Base-by-base conservation (phyloP, 1,140 invertebrate species). In the Archivesica marissinica region DNA sequence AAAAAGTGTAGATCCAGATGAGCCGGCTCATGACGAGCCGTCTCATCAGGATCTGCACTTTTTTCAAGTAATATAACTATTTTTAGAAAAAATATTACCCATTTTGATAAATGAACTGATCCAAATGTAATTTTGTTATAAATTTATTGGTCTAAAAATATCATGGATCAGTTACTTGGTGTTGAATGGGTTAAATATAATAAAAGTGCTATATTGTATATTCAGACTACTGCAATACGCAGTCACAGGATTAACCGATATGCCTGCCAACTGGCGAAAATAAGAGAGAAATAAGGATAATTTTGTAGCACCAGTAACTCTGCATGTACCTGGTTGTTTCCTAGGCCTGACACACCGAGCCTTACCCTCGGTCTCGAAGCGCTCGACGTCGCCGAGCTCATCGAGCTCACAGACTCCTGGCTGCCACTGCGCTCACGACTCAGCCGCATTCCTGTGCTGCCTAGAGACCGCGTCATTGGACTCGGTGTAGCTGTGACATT, bases 321-420 rank as follows among this genome's bases (percentile, higher is more conserved):
- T 92, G 92, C 91, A 93, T 92, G 91, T 93, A 93, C 93, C 93
- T 94, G 92, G 66, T 61, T 88, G 80, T 90, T 94, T 74, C 88
- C 87, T 91, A 96, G 95, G 86, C 96, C 96, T 85, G 95, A 96
- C 89, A 97, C 95, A 85, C 96, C 96, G 86, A 97, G 95, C 93
- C 96, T 96, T 95, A 96, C 95, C 95, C 96, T 93, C 89, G 90
- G 91, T 64, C 96, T 95, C 86, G 97, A 96, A 89, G 97, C 97
- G 74, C 96, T 96, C 59, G 96, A 95, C 1, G 94, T 93, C 0
- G 97, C 97, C 7, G 96, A 96, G 79, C 98, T 95, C 75, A 98
- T 97, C 15, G 95, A 95, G 90, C 98, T 98, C 81, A 97, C 96
- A 0, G 98, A 99, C 84, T 97, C 96, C 75, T 96, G 95, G 88